Evolutionary conservation across 2,888 invertebrate genomes (phyloP).

Genomic region (Drosophila cracens): DNA sequence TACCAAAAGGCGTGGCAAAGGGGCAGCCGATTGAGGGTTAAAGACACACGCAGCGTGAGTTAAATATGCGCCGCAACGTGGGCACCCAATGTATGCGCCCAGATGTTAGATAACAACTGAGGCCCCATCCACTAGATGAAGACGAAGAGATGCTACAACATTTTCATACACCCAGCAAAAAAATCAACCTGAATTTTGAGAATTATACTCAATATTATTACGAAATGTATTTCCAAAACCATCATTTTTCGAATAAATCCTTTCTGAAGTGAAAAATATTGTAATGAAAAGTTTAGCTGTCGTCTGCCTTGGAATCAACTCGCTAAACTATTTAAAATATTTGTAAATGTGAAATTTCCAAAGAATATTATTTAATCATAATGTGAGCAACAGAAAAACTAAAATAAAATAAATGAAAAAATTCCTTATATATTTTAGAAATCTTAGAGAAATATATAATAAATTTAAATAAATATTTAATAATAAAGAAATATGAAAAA

Average conservation of each 20-base stretch:
- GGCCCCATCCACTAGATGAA: slow-evolving; percentile 7
- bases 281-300: not conserved
- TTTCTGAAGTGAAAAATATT: not conserved
- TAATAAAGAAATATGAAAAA: too few species aligned
- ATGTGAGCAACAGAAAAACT: not conserved
- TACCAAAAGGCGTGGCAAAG: not conserved
- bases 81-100: slow-evolving; percentile 54
- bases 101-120: slow-evolving; percentile 61
- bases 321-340: slow-evolving; percentile 7
- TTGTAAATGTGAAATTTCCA: slow-evolving; percentile 1
- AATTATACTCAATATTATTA: not conserved
- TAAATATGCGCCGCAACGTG: slow-evolving; percentile 74
- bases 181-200: not conserved
- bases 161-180: not conserved
- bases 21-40: slow-evolving; percentile 4
- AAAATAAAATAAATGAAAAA: not conserved
- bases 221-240: not conserved
- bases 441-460: too few species aligned
- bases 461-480: too few species aligned
- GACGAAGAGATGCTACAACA: not conserved
- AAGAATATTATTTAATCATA: not conserved
- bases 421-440: too few species aligned
- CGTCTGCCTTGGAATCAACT: not conserved
- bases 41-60: slow-evolving; percentile 73
- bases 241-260: too few species aligned